Evolutionary conservation across 2,113 vertebrate species (phyloP).

Genomic region (Blennius ocellaris): DNA sequence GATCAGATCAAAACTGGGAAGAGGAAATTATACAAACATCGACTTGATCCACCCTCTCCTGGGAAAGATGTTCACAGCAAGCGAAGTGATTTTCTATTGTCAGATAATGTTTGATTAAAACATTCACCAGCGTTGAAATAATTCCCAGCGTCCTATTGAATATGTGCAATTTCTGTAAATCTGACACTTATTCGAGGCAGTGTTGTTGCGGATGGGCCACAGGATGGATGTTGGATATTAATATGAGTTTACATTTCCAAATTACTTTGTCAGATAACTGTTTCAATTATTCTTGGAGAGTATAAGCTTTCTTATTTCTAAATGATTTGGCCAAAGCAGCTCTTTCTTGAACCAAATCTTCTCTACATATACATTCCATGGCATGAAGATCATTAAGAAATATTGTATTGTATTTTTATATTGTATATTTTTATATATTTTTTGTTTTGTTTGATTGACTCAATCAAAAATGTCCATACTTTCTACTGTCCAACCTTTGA

Average conservation of each 20-base stretch:
- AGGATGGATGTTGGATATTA: slow-evolving; percentile 12
- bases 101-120: background rate
- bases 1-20: slow-evolving; percentile 5
- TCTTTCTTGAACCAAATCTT: too few relatives aligned
- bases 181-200: too few relatives aligned
- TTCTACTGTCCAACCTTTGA: too few relatives aligned
- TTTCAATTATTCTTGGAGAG: background rate
- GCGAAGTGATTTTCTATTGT: background rate
- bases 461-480: too few relatives aligned
- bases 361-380: too few relatives aligned
- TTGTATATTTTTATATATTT: too few relatives aligned
- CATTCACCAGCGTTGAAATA: background rate
- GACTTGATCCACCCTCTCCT: background rate
- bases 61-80: background rate
- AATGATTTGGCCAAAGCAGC: too few relatives aligned
- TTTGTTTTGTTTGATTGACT: too few relatives aligned
- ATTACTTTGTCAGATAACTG: background rate
- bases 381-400: too few relatives aligned
- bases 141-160: background rate
- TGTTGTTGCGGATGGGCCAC: background rate
- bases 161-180: background rate
- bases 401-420: too few relatives aligned
- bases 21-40: slow-evolving; percentile 15
- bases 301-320: too few relatives aligned
- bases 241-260: slow-evolving; percentile 9